Base-by-base conservation (phyloP, 2,888 invertebrate species). In the Hemaris fuciformis region DNA sequence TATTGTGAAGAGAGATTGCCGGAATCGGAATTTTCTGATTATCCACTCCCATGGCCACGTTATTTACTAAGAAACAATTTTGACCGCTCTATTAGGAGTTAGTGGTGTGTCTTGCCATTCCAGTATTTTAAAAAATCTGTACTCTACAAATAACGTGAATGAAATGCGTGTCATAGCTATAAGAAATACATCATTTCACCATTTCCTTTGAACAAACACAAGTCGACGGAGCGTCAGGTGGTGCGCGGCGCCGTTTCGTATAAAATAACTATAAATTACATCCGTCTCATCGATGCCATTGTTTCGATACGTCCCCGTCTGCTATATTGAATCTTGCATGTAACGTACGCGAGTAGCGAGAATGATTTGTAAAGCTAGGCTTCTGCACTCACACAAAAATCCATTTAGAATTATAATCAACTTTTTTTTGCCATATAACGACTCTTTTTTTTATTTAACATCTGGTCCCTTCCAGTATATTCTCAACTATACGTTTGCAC, bases 261-360 rank as follows among this genome's bases (percentile, higher is more conserved):
- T 53, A 18, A 53, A 53, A 53, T 53, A 4, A 53, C 31, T 31
- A 31, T 53, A 53, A 53, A 53, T 31, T 53, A 53, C 15, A 48
- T 48, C 48, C 31, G 31, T 53, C 53, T 31, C 53, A 53, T 31
- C 31, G 53, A 31, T 27, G 53, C 27, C 53, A 18, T 18, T 53
- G 53, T 18, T 31, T 18, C 53, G 18, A 31, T 53, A 31, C 18
- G 27, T 31, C 18, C 20, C 38, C 38, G 38, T n/a, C n/a, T 38
- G 20, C 43, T 53, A 53, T 31, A 31, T 53, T 53, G 53, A 53
- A 53, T 31, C 38, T 38, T 38, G 38, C 38, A 38, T 38, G n/a
- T 10, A 38, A 31, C 31, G 31, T 31, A 53, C 27, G 27, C 38
- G 27, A 53, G 18, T 31, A 27, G 18, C 53, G 31, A 27, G 27